These are phyloP conservation scores for Sceliomorpha sp. DNA, from an alignment of 2,888 invertebrate genomes.

Conservation along the genomic window DNA sequence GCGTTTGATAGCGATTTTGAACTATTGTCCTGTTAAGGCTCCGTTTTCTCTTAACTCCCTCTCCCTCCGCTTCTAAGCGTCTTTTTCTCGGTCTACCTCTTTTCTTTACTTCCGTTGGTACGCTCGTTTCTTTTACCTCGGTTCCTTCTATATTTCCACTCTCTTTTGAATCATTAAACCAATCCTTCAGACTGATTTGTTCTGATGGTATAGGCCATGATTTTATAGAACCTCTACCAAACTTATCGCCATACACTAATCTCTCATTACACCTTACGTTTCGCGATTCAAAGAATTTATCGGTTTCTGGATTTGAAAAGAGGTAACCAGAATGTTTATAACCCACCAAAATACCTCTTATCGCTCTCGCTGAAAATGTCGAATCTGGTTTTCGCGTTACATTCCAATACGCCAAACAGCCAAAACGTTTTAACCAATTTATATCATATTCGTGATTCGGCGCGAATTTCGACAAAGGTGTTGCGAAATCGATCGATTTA, in stretches of 20 bases:
- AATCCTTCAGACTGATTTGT: slow-evolving; percentile 21
- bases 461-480: too few species aligned
- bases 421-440: slow-evolving; percentile 26
- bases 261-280: slow-evolving; percentile 57
- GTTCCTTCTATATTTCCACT: neutral
- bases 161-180: neutral
- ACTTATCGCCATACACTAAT: too few species aligned
- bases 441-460: too few species aligned
- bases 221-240: slow-evolving; percentile 23
- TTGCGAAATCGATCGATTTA: slow-evolving; percentile 30
- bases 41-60: neutral
- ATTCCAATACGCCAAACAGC: slow-evolving; percentile 32
- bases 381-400: slow-evolving; percentile 12
- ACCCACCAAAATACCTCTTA: slow-evolving; percentile 44
- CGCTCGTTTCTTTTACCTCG: neutral
- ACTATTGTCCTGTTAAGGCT: neutral
- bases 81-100: slow-evolving; percentile 2
- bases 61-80: slow-evolving; percentile 9
- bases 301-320: slow-evolving; percentile 36
- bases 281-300: slow-evolving; percentile 42
- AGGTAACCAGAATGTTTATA: slow-evolving; percentile 27
- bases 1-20: neutral
- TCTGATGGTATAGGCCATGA: slow-evolving; percentile 15
- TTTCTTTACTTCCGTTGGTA: neutral
- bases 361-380: slow-evolving; percentile 22